A percentile compares a stretch with the other conserved stretches of the same genome.
Evolutionary conservation across 1,140 invertebrate genomes (phyloP).

Genomic region (Parasteatoda tepidariorum): DNA sequence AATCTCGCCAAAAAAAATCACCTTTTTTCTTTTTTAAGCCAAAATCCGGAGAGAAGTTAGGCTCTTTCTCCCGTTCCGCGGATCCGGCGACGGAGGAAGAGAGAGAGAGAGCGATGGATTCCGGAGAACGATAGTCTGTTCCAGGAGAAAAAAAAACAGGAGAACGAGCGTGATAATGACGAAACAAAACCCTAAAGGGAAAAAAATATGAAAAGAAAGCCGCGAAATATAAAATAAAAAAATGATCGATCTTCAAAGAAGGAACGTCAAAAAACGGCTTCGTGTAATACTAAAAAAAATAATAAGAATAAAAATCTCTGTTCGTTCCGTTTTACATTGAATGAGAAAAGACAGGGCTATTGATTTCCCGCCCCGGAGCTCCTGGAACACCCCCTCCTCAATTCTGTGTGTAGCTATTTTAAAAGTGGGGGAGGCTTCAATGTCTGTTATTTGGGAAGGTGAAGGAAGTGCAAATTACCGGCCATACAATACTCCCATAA

Average conservation of each 20-base stretch:
- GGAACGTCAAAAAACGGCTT: background rate
- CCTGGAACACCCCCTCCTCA: background rate
- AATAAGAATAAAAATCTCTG: background rate
- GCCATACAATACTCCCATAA: slow-evolving; percentile 38
- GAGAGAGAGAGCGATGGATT: background rate
- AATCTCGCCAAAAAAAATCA: background rate
- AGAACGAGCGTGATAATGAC: slow-evolving; percentile 13
- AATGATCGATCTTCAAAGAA: slow-evolving; percentile 47
- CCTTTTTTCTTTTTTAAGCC: slow-evolving; percentile 10
- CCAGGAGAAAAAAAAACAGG: background rate
- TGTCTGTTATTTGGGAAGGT: slow-evolving; percentile 34
- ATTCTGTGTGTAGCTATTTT: slow-evolving; percentile 33
- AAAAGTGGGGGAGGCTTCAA: slow-evolving; percentile 13
- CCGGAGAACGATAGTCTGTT: background rate
- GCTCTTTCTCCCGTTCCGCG: background rate
- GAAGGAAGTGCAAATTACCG: slow-evolving; percentile 52
- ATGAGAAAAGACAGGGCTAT: slow-evolving; percentile 9
- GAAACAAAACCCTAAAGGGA: slow-evolving; percentile 39
- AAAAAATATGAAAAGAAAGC: background rate
- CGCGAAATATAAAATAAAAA: slow-evolving; percentile 15
- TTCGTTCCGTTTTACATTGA: background rate
- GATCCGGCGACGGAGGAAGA: background rate
- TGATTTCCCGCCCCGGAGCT: slow-evolving; percentile 29
- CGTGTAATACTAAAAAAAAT: background rate
- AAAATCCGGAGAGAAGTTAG: background rate